Base-by-base conservation (phyloP, 2,888 invertebrate species). In the Hedya salicella region DNA sequence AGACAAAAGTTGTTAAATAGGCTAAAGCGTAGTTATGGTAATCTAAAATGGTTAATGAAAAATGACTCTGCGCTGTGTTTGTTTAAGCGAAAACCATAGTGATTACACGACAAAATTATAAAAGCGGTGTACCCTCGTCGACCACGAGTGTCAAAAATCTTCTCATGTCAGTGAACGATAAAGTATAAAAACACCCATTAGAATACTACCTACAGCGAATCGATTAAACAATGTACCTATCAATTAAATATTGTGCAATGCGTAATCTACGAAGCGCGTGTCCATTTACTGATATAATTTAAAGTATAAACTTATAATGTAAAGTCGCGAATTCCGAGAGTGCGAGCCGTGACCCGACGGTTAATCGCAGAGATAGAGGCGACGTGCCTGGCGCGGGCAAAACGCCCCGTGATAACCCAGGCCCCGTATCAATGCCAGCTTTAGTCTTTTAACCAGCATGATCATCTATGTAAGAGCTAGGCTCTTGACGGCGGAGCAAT, bases 321-420 rank as follows among this genome's bases (percentile, higher is more conserved):
- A 14, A 32, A 56, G 25, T 42, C 32, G 42, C 42, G 32, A 50
- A 50, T 49, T 9, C 32, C 13, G 16, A 62, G 49, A 14, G 32
- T 21, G n/a, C 30, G 30, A 57, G 30, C 63, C 63, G 50, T 57
- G 57, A 57, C 57, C 57, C 50, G 40, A 19, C 49, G 19, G 49
- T 49, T 64, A 64, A 57, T 44, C 63, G 32, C 30, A n/a, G 39
- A 1, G 57, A 57, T 63, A 63, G 16, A 42, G 54, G 2, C 42
- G 56, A 32, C 49, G 50, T n/a, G 64, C 25, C 25, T 6, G 4
- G 25, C 25, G 4, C 25, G n/a, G n/a, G 25, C 25, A 25, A 25
- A 25, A 4, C 44, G 6, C 36, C 50, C 25, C 21, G 17, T 14
- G 48, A 50, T 50, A 57, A 57, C 56, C 42, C 54, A 32, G 36